Conservation (phyloP, 2,113 vertebrate genomes). For the Spilogale gracilis region DNA sequence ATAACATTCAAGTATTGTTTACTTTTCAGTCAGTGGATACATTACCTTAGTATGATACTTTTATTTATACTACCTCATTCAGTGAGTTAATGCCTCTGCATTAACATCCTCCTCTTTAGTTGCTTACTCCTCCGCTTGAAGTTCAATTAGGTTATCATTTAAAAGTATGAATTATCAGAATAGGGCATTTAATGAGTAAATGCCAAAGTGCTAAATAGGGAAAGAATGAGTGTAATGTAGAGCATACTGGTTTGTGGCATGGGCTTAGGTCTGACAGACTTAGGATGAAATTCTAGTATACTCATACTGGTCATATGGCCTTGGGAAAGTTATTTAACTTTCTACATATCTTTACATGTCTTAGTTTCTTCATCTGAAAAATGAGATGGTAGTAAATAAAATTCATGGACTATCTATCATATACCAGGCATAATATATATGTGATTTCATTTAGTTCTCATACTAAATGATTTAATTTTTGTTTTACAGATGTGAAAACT, state of each 20-base stretch:
- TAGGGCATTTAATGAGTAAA: not conserved
- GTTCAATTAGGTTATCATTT: not conserved
- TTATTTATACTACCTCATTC: not conserved
- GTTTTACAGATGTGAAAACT: not conserved
- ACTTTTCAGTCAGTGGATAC: not conserved
- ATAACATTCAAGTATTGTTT: not conserved
- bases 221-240: not conserved
- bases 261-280: not conserved
- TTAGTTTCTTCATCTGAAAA: conserved; percentile 37
- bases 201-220: not conserved
- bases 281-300: not conserved
- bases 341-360: not conserved
- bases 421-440: not conserved
- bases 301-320: not conserved
- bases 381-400: not conserved
- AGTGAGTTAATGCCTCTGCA: not conserved
- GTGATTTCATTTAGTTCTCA: not conserved
- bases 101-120: not conserved
- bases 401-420: not conserved
- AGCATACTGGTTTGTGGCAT: not conserved
- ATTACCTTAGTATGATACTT: not conserved
- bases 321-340: not conserved
- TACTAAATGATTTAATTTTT: conserved; percentile 40
- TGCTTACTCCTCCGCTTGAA: not conserved
- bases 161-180: not conserved